phyloP scores from a whole-genome alignment of 2,113 vertebrate species.

The Corythaixoides concolor region DNA sequence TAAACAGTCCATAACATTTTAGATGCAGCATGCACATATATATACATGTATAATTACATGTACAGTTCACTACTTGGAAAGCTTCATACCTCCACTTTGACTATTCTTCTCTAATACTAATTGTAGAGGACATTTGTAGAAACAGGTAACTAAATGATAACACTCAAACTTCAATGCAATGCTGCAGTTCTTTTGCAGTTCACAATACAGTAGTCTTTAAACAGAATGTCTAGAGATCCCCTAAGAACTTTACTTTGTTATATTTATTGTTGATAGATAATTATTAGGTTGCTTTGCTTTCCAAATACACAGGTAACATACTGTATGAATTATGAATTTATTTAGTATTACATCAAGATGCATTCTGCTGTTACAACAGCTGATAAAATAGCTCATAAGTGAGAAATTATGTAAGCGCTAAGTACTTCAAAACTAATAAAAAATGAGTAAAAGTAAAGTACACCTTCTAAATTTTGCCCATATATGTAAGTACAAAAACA shows the following conservation, averaged over 20 bases:
- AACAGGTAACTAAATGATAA: conserved; percentile 49
- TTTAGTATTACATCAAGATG: conserved; percentile 10
- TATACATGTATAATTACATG: background rate
- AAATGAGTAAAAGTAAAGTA: background rate
- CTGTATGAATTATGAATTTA: background rate
- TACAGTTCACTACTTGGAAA: background rate
- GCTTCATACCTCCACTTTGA: background rate
- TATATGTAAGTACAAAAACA: background rate
- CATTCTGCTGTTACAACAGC: conserved; percentile 1
- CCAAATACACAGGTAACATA: conserved; percentile 9
- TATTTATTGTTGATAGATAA: conserved; percentile 57
- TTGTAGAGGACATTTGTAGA: conserved; percentile 43
- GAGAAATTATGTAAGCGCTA: background rate
- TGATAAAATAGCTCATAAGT: background rate
- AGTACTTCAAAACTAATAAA: background rate
- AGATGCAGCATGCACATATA: background rate
- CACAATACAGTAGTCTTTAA: conserved; percentile 51
- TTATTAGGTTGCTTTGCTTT: conserved; percentile 54
- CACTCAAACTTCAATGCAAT: background rate
- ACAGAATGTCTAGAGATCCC: conserved; percentile 21
- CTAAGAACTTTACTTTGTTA: conserved; percentile 41
- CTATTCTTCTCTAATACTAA: conserved; percentile 51
- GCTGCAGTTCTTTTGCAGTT: background rate
- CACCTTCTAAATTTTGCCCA: background rate
- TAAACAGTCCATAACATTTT: background rate